Base-by-base conservation (phyloP, 2,888 invertebrate genomes). In the Troides helena region DNA sequence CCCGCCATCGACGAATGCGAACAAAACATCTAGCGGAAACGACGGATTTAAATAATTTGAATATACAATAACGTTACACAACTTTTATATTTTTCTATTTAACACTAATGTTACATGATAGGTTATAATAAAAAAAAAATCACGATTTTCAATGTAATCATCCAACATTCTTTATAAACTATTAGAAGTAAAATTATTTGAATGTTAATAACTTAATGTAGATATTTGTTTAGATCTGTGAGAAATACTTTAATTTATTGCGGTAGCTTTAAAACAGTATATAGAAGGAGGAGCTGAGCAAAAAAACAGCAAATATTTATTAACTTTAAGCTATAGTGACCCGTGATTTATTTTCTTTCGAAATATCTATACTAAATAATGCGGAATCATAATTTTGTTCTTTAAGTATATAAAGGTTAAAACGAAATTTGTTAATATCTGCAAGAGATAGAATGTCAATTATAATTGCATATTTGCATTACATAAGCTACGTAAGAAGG, bases 1-100 rank as follows among this genome's bases (percentile, higher is more conserved):
- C 78, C 77, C 75, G 74, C 74, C 69, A 72, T 67, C 74, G 74
- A 74, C 76, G 75, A 74, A 74, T 59, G 57, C 65, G 58, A 68
- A 63, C 66, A 62, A 62, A 68, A 62, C 58, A 58, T 53, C 39
- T 50, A 67, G 57, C 70, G 70, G 67, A 70, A 70, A 60, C 60
- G 67, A 53, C 53, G 59, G 67, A 66, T 69, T 65, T 67, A 59
- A 70, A 70, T 67, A 59, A 67, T 43, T 70, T 63, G 56, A 70
- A 67, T 70, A 58, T 62, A 70, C 65, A 62, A 62, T 62, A 30
- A 62, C 39, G 65, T 65, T 65, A 46, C 58, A 43, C 25, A 65
- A 67, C 30, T 30, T 56, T 61, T 64, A 64, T 64, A 56, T 64
- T 18, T 56, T 12, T 30, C 56, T 53, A 56, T 64, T 50, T 62